phyloP scores from a whole-genome alignment of 2,113 vertebrate genomes.

The Bos taurus region ARS-UCD2.0 NC_037344.1:46753001-46753500 shows the following conservation, averaged over 20 bases:
- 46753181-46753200: background rate
- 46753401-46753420: rapidly evolving
- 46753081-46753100: background rate
- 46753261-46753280: background rate
- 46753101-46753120: background rate
- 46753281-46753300: background rate
- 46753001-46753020: rapidly evolving
- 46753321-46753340: background rate
- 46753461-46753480: background rate
- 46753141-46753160: background rate
- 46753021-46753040: no score
- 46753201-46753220: background rate
- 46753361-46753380: background rate
- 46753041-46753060: rapidly evolving
- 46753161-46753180: background rate
- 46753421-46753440: background rate
- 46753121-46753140: background rate
- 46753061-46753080: background rate
- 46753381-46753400: background rate
- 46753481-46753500: constrained; percentile 76
- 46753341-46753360: background rate
- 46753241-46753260: background rate
- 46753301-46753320: rapidly evolving
- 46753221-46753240: background rate
- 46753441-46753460: background rate